Percentiles rank a stretch among this genome's conserved stretches.
Evolutionary conservation across 1,140 invertebrate species (phyloP).

Genomic region (Drosophila ercepeae): DNA sequence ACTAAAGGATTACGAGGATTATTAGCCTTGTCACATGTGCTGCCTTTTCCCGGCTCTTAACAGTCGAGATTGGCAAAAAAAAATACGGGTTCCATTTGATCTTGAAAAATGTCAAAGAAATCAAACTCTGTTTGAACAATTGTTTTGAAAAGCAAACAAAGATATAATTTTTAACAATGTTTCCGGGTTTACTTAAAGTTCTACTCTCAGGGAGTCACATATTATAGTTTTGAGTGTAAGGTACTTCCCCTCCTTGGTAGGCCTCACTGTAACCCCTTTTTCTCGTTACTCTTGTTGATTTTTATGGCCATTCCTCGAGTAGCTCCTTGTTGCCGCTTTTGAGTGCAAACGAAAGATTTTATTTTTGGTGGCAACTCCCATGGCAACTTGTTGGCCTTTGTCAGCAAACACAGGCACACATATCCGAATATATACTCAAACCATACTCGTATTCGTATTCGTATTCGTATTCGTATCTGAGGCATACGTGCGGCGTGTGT

Average conservation of each 20-base stretch:
- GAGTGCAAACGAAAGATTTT: slow-evolving; percentile 34
- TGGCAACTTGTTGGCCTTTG: slow-evolving; percentile 64
- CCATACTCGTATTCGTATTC: slow-evolving; percentile 14
- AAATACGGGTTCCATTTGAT: neutral
- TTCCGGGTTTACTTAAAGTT: no score
- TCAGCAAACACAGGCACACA: slow-evolving; percentile 23
- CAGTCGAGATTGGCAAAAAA: neutral
- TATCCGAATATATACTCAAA: neutral
- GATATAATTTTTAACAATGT: no score
- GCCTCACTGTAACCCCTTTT: slow-evolving; percentile 36
- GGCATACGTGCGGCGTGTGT: slow-evolving; percentile 11
- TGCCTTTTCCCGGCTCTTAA: neutral
- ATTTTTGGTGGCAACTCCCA: slow-evolving; percentile 46
- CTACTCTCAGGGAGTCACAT: no score
- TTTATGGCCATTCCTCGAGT: neutral
- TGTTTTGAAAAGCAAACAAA: neutral
- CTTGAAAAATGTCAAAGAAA: neutral
- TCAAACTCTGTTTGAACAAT: neutral
- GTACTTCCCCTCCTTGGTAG: neutral
- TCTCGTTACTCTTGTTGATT: slow-evolving; percentile 10
- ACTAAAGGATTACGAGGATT: slow-evolving; percentile 55
- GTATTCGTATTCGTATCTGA: slow-evolving; percentile 11
- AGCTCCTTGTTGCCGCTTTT: slow-evolving; percentile 10
- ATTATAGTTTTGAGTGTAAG: neutral
- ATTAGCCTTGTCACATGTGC: slow-evolving; percentile 36